Evolutionary conservation across 2,113 vertebrate genomes (phyloP), one percentile per base, ranked within the genome.

Genomic region (Camelus bactrianus): DNA sequence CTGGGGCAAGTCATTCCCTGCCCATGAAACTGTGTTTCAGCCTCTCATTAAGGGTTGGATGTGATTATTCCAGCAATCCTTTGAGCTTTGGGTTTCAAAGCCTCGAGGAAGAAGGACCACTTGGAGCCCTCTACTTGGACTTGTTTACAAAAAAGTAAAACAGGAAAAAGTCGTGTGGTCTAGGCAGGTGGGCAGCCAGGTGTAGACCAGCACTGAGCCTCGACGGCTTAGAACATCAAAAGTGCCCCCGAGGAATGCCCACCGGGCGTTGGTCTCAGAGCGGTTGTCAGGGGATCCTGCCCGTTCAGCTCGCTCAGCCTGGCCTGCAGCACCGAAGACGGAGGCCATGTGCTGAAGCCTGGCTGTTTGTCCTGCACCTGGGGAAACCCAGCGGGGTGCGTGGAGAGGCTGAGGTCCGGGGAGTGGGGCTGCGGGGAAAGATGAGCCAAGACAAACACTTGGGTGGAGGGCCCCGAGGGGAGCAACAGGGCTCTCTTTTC

Each of bases 321-420:
- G 16, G 24, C 24, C 69, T 67, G n/a, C 56, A 13, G 42, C n/a
- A 26, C 48, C 30, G n/a, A 24, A 24, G 38, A 24, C n/a, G 3
- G 0, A 54, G 42, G 8, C 16, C 72, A 11, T 22, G 26, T 62
- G 14, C 84, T 54, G 0, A 10, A 2, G 11, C 52, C 17, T 6
- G 65, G 67, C 73, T 19, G 2, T 50, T 16, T 0, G 0, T 82
- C 32, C 60, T 91, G 14, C 8, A 11, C n/a, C 32, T 4, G 1
- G 38, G 46, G 30, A 65, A 19, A 24, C 28, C n/a, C 0, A 5
- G 14, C 5, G 1, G 73, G 56, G 38, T 10, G 0, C 8, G 14
- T 10, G 6, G 72, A 32, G 9, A 75, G 50, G 46, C 46, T 52
- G 19, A 12, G 13, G 86, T 24, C 85, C 28, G 10, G 15, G 72